Base-by-base conservation (phyloP, 2,888 invertebrate species). In the Lacanobia wlatinum region DNA sequence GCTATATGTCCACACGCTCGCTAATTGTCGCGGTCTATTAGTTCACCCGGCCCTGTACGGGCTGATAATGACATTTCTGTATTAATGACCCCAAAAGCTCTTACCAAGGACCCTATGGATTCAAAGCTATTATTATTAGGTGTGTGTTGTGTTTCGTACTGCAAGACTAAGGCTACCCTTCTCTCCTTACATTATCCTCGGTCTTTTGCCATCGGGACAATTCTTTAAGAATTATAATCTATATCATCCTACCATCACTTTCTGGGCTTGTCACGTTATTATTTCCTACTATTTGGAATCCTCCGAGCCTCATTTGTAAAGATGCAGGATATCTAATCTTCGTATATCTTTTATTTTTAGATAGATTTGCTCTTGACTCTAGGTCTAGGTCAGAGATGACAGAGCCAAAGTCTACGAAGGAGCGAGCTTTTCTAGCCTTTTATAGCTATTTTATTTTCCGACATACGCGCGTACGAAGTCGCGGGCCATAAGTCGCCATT, bases 11-110 rank as follows among this genome's bases (percentile, higher is more conserved):
- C 79, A 55, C 68, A 60, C 55, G 55, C 18, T 52, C 63, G 50
- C 55, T 79, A 79, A 79, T 79, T 79, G 63, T 68, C 21, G 38
- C 62, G 77, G 73, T 78, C 74, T 60, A 68, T 79, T 79, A 75
- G 75, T 58, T 80, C 64, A 53, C 68, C 56, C 53, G 56, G 60
- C 23, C 53, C 59, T 58, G 50, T 34, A 61, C 46, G 12, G 50
- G 79, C 70, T 78, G 72, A 59, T 73, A 64, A 38, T 73, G 65
- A 73, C 72, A 76, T 81, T 82, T 78, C 70, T 62, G 72, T 70
- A 82, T 79, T 65, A 70, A 78, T 80, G 61, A 65, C 61, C 53
- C 61, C 10, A 70, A 75, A 65, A 63, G 55, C 68, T 63, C 34
- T 53, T 73, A 66, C 34, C 18, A n/a, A 59, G 60, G 34, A 46